phyloP scores from a whole-genome alignment of 1,140 invertebrate genomes.

The Papilio dardanus region DNA sequence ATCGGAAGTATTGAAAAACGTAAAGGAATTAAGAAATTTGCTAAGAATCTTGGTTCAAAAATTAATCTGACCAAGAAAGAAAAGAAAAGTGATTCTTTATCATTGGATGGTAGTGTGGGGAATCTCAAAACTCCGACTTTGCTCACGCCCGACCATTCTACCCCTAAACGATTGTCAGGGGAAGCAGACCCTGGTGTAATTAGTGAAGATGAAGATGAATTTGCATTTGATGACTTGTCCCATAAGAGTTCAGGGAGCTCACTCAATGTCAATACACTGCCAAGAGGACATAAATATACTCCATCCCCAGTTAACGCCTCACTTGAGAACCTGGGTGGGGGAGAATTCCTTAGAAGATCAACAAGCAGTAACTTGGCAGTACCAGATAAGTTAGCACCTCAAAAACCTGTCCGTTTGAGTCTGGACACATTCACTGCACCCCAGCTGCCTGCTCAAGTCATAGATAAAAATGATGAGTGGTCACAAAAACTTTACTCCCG shows the following conservation, averaged over 20 bases:
- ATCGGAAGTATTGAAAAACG: constrained; percentile 92
- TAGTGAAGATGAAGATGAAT: constrained; percentile 94
- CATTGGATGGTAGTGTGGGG: constrained; percentile 82
- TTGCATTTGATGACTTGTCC: constrained; percentile 93
- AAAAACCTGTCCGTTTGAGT: constrained; percentile 77
- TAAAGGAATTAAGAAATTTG: constrained; percentile 92
- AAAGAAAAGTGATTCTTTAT: constrained; percentile 82
- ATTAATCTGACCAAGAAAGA: constrained; percentile 86
- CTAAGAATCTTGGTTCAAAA: constrained; percentile 92
- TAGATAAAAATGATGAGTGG: constrained; percentile 89
- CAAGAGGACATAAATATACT: constrained; percentile 75
- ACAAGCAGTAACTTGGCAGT: constrained; percentile 75
- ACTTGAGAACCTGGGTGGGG: constrained; percentile 84
- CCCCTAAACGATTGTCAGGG: constrained; percentile 84
- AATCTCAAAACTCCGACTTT: constrained; percentile 72
- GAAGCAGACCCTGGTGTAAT: constrained; percentile 95
- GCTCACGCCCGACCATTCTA: constrained; percentile 72
- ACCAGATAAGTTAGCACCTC: constrained; percentile 74
- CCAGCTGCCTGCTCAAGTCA: constrained; percentile 60
- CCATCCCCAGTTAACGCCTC: constrained; percentile 82
- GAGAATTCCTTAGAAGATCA: constrained; percentile 80
- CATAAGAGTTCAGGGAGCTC: constrained; percentile 94
- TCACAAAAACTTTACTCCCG: constrained; percentile 91
- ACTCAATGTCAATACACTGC: constrained; percentile 85
- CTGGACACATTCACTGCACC: constrained; percentile 74